phyloP scores from a whole-genome alignment of 2,888 invertebrate species.

The Podotricha telesiphe region DNA sequence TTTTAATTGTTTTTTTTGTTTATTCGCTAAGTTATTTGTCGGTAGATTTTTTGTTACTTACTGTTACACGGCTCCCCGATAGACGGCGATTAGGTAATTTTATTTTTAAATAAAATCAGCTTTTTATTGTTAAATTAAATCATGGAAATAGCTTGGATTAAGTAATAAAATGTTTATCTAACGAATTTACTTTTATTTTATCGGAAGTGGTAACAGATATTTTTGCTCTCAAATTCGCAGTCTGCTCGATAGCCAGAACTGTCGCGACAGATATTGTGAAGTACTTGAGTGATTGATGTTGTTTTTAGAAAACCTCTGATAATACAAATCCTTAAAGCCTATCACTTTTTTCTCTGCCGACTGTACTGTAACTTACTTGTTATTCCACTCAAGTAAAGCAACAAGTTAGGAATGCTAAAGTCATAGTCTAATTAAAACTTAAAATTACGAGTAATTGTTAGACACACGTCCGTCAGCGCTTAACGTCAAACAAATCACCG shows the following conservation, averaged over 20 bases:
- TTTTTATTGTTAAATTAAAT: too few relatives aligned
- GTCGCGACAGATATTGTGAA: too few relatives aligned
- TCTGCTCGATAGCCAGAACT: too few relatives aligned
- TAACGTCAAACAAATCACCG: slow-evolving; percentile 48
- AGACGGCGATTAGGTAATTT: background rate
- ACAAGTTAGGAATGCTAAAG: background rate
- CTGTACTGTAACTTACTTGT: background rate
- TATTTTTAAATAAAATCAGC: background rate
- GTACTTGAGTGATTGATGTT: too few relatives aligned
- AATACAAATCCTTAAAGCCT: too few relatives aligned
- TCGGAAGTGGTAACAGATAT: too few relatives aligned
- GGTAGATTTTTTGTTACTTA: slow-evolving; percentile 26
- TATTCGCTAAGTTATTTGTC: slow-evolving; percentile 32
- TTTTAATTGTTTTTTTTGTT: slow-evolving; percentile 33
- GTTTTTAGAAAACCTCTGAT: too few relatives aligned
- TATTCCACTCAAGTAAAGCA: background rate
- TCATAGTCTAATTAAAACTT: background rate
- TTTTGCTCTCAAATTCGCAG: too few relatives aligned
- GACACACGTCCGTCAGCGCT: slow-evolving; percentile 19
- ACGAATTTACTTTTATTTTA: too few relatives aligned
- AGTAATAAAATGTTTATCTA: too few relatives aligned
- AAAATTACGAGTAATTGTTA: slow-evolving; percentile 31
- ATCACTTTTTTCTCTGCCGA: too few relatives aligned
- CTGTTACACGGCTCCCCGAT: slow-evolving; percentile 1
- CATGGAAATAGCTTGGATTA: too few relatives aligned